phyloP scores from a whole-genome alignment of 2,113 vertebrate genomes.

The Sigmodon hispidus region DNA sequence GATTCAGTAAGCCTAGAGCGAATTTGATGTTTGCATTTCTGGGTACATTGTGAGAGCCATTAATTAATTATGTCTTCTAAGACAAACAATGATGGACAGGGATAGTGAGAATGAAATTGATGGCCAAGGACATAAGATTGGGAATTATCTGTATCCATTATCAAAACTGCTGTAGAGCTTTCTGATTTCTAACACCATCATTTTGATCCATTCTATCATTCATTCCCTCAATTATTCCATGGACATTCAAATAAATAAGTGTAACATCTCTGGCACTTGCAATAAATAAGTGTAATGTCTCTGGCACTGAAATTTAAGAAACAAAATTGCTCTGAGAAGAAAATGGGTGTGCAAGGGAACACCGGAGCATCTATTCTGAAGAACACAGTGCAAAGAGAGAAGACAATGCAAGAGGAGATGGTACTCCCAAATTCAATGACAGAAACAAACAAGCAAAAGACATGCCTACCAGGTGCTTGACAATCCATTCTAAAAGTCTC shows the following conservation, averaged over 20 bases:
- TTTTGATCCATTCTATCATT: neutral
- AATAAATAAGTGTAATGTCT: too few relatives aligned
- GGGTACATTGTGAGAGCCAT: neutral
- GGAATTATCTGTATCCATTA: neutral
- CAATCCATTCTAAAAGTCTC: conserved; percentile 28
- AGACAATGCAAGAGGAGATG: neutral
- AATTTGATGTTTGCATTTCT: neutral
- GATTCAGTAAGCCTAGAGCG: neutral
- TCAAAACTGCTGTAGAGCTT: neutral
- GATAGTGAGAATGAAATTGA: neutral
- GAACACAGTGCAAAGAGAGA: neutral
- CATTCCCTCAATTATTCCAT: conserved; percentile 41
- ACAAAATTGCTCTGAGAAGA: conserved; percentile 51
- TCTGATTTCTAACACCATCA: conserved; percentile 25
- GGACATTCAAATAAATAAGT: conserved; percentile 52
- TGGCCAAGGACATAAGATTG: neutral
- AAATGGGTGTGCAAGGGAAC: neutral
- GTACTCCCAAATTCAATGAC: neutral
- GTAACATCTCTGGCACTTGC: neutral
- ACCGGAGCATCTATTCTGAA: neutral
- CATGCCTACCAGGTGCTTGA: neutral
- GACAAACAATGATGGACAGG: neutral
- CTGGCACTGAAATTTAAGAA: conserved; percentile 48
- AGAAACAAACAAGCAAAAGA: neutral
- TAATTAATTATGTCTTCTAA: neutral